Conservation (phyloP, 2,113 vertebrate genomes). For the Callopanchax toddi region DNA sequence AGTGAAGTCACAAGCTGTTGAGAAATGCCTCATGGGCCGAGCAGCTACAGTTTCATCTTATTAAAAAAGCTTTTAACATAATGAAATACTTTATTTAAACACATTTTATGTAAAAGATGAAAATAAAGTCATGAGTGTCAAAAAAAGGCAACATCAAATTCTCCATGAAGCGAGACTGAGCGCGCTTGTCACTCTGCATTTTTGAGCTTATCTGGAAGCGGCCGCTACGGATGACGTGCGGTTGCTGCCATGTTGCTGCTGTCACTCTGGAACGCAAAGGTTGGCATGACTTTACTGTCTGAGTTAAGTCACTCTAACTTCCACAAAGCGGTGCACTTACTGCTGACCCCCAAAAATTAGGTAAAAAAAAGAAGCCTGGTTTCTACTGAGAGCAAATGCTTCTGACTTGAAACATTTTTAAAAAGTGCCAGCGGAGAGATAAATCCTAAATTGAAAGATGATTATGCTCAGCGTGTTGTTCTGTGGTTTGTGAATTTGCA, state of each 20-base stretch:
- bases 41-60: background rate
- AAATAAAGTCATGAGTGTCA: conserved; percentile 1
- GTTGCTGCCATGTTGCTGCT: conserved; percentile 40
- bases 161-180: conserved; percentile 28
- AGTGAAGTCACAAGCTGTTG: conserved; percentile 14
- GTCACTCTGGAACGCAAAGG: conserved; percentile 24
- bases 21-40: conserved; percentile 13
- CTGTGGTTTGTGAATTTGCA: conserved; percentile 48
- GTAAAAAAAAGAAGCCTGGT: background rate
- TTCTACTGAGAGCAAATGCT: conserved; percentile 15
- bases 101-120: background rate
- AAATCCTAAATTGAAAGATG: conserved; percentile 43
- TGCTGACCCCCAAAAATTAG: conserved; percentile 18
- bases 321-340: conserved; percentile 4
- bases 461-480: conserved; percentile 47
- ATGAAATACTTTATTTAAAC: background rate
- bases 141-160: background rate
- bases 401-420: conserved; percentile 40
- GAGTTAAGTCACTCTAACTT: conserved; percentile 25
- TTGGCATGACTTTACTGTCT: conserved; percentile 46
- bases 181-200: conserved; percentile 33
- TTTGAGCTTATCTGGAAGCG: conserved; percentile 23
- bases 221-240: conserved; percentile 13
- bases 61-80: background rate
- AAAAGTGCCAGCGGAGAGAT: conserved; percentile 47